Evolutionary conservation across 2,797 vertebrate species (phyloP), one percentile per base, ranked within the genome.

Genomic region (Myotis pilosus): DNA sequence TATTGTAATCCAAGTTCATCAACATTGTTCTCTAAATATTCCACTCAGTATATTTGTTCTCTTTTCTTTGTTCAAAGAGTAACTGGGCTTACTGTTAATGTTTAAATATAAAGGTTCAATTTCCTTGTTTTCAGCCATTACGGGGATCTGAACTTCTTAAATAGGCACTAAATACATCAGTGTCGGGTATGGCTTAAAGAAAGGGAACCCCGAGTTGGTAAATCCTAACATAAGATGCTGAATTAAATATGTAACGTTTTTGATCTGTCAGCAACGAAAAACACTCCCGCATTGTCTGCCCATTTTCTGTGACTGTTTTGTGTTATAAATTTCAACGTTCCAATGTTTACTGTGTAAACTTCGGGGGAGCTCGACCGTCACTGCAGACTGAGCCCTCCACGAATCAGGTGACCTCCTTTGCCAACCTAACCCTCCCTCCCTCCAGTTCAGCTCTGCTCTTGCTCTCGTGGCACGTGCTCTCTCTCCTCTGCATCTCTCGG

Each of bases 401-500:
- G 23, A 7, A 10, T 2, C 38, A 30, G 36, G 44, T 2, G 17
- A 25, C 23, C 36, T 44, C 55, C 12, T 38, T 55, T 36, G 8
- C 76, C 41, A 25, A 20, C 8, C 38, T 30, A 23, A 22, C 1
- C 9, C 19, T 19, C 30, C 47, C 20, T 1, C 71, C 47, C n/a
- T 38, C 16, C n/a, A 51, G n/a, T 3, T 53, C 19, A 22, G 9
- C 12, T 23, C 22, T 8, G 22, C 28, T 6, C 7, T 2, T 16
- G 44, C 23, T 0, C 51, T 2, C 3, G 4, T 0, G 17, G 22
- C 9, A 38, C 19, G 6, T 1, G 8, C 30, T n/a, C 64, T 28
- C 36, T 30, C 38, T 8, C 2, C 12, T 20, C 20, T 53, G 36
- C 36, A 47, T 33, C 68, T 69, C 41, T 6, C 68, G 28, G 4